Conservation (phyloP, 2,797 vertebrate genomes). For the Chelon auratus region DNA sequence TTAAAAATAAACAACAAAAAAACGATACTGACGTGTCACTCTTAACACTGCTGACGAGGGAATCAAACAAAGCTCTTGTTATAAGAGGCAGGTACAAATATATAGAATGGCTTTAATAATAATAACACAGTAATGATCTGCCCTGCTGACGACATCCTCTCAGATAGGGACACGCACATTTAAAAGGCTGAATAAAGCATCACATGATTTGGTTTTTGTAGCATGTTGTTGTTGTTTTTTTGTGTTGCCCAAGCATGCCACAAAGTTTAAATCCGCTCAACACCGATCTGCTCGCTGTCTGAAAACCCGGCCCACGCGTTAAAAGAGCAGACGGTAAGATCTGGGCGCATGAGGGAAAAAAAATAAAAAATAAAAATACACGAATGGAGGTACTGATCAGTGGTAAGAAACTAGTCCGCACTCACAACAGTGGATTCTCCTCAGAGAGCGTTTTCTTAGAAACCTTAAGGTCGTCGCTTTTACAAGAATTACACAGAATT, state of each 20-base stretch:
- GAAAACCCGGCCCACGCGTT: no score
- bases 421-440: conserved; percentile 37
- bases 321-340: neutral
- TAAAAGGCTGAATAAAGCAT: conserved; percentile 51
- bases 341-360: neutral
- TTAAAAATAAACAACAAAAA: neutral
- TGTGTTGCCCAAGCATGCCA: no score
- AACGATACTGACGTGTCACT: conserved; percentile 28
- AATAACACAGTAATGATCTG: conserved; percentile 19
- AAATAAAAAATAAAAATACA: conserved; percentile 8
- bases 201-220: conserved; percentile 43
- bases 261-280: conserved; percentile 29
- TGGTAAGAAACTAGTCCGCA: conserved; percentile 46
- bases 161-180: conserved; percentile 1
- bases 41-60: conserved; percentile 27
- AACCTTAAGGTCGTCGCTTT: conserved; percentile 28
- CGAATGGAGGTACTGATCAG: conserved; percentile 32
- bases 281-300: conserved; percentile 33
- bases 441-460: conserved; percentile 47
- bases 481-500: conserved; percentile 53
- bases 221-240: neutral
- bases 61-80: neutral
- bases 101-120: conserved; percentile 21
- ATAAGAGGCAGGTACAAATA: neutral
- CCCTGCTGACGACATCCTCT: conserved; percentile 6